These are phyloP conservation scores for Zelostemma sp. DNA, from an alignment of 1,140 invertebrate genomes.

Conservation along the genomic window DNA sequence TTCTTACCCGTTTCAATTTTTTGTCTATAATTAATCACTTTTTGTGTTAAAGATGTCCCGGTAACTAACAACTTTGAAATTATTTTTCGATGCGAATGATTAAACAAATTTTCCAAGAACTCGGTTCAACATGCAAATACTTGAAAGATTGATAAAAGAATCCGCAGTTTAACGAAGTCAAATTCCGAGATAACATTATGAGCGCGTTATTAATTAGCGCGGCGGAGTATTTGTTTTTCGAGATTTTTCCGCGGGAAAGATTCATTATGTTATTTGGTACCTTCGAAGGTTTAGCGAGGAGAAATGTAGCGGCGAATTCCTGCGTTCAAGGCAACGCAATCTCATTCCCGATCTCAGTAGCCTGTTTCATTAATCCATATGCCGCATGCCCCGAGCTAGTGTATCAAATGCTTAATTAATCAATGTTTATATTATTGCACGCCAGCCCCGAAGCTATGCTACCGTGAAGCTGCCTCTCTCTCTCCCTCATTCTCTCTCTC, in stretches of 20 bases:
- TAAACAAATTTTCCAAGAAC: too few relatives aligned
- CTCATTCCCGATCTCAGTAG: slow-evolving; percentile 44
- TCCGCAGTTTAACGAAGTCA: too few relatives aligned
- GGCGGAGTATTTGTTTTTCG: not conserved
- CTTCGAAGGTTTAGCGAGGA: slow-evolving; percentile 14
- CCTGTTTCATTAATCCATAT: slow-evolving; percentile 55
- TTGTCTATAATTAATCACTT: too few relatives aligned
- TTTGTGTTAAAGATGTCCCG: too few relatives aligned
- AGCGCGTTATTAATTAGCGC: not conserved
- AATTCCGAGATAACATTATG: too few relatives aligned
- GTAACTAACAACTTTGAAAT: too few relatives aligned
- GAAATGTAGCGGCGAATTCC: slow-evolving; percentile 36
- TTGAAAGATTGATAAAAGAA: too few relatives aligned
- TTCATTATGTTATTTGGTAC: slow-evolving; percentile 35
- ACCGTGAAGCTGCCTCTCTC: slow-evolving; percentile 28
- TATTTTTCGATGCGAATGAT: too few relatives aligned
- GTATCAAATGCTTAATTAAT: slow-evolving; percentile 63
- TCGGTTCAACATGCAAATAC: too few relatives aligned
- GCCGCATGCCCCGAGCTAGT: slow-evolving; percentile 48
- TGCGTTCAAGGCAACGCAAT: slow-evolving; percentile 44
- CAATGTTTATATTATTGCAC: slow-evolving; percentile 64
- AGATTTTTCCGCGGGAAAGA: slow-evolving; percentile 8
- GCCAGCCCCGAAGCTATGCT: slow-evolving; percentile 37
- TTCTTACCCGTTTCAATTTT: too few relatives aligned
- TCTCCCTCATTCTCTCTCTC: slow-evolving; percentile 15